Percentiles rank a stretch among this genome's conserved stretches.
These are phyloP conservation scores for Euleptes europaea DNA, from an alignment of 2,113 vertebrate genomes.

Conservation along the genomic window DNA sequence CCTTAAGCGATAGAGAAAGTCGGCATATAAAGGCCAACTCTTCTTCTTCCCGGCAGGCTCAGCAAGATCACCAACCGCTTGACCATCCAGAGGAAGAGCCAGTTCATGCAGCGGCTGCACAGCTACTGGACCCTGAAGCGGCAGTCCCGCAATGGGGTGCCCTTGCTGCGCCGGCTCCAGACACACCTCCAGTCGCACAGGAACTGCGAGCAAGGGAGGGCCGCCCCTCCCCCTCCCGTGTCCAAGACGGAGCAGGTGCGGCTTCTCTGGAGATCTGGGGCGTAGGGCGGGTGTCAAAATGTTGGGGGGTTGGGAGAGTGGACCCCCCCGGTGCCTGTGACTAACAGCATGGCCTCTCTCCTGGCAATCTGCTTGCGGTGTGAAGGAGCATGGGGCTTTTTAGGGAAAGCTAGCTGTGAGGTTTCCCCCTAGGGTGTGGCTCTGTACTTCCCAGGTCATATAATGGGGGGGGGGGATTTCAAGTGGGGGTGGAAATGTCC, in stretches of 20 bases:
- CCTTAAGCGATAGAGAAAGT: too few species aligned
- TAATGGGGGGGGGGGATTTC: too few species aligned
- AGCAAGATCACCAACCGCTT: constrained; percentile 97
- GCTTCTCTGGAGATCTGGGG: neutral
- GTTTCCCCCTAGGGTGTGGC: neutral
- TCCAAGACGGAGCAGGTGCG: constrained; percentile 23
- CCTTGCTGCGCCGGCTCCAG: constrained; percentile 93
- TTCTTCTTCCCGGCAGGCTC: constrained; percentile 79
- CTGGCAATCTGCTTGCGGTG: neutral
- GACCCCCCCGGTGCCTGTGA: neutral
- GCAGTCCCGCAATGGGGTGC: constrained; percentile 96
- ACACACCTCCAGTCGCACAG: constrained; percentile 96
- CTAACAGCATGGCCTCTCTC: neutral
- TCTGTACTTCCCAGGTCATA: neutral
- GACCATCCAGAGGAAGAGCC: constrained; percentile 95
- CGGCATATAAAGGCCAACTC: too few species aligned
- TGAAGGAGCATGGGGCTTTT: neutral
- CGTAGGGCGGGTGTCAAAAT: neutral
- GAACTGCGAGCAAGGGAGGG: constrained; percentile 85
- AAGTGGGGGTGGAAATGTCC: neutral
- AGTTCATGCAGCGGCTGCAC: constrained; percentile 98
- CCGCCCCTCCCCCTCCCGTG: constrained; percentile 30
- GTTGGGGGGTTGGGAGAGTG: neutral
- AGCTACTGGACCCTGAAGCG: constrained; percentile 99
- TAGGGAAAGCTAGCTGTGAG: neutral